Percentiles rank a stretch among this genome's conserved stretches.
Conservation (phyloP, 2,888 invertebrate genomes). For the Oscheius onirici region DNA sequence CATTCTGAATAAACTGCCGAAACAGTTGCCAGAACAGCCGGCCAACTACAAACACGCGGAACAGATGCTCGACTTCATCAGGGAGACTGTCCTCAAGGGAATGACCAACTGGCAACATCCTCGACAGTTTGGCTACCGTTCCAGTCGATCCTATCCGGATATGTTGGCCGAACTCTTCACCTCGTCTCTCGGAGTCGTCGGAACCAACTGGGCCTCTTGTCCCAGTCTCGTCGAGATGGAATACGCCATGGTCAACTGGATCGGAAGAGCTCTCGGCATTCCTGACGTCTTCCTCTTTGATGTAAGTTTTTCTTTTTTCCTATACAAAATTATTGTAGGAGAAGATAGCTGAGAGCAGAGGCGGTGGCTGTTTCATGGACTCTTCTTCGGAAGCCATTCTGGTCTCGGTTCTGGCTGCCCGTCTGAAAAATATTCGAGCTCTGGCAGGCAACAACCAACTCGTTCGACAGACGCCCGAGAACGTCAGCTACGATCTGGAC, state of each 20-base stretch:
- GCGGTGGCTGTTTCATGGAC: constrained; percentile 76
- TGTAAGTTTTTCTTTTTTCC: neutral
- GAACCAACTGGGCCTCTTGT: constrained; percentile 86
- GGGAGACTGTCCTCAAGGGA: no score
- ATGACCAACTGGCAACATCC: no score
- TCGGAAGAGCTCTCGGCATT: constrained; percentile 35
- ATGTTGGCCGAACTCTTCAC: neutral
- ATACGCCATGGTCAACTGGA: constrained; percentile 37
- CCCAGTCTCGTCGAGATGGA: constrained; percentile 41
- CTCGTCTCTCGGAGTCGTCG: constrained; percentile 82
- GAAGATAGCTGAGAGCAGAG: neutral
- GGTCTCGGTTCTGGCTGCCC: constrained; percentile 88
- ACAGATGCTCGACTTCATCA: neutral
- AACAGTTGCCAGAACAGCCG: neutral
- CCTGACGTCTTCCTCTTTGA: constrained; percentile 31
- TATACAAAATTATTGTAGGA: neutral
- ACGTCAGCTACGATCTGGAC: constrained; percentile 11
- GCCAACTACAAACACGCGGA: constrained; percentile 64
- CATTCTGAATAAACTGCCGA: constrained; percentile 1
- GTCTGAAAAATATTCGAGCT: constrained; percentile 84
- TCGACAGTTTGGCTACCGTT: no score
- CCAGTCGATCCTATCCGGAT: no score
- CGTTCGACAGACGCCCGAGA: neutral
- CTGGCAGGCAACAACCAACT: constrained; percentile 65
- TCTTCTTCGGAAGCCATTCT: constrained; percentile 93